Conservation (phyloP, 1,140 invertebrate species). For the Lucilia cuprina region DNA sequence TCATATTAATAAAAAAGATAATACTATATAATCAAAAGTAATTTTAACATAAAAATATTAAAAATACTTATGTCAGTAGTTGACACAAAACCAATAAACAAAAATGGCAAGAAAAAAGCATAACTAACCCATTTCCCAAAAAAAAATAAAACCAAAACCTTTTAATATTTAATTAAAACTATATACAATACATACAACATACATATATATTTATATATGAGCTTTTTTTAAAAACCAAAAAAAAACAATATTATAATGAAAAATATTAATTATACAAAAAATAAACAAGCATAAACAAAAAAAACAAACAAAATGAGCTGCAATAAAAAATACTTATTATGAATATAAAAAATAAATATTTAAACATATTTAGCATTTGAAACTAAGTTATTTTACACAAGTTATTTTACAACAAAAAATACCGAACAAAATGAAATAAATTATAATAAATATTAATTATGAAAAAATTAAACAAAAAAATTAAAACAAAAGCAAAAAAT, state of each 20-base stretch:
- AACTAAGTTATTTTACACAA: slow-evolving; percentile 29
- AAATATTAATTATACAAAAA: slow-evolving; percentile 18
- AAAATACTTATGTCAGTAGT: not conserved
- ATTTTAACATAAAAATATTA: slow-evolving; percentile 19
- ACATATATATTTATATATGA: slow-evolving; percentile 34
- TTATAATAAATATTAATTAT: not conserved
- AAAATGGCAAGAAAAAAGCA: slow-evolving; percentile 13
- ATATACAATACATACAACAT: not conserved
- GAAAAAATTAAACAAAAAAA: not conserved
- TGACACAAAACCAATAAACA: not conserved
- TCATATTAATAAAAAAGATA: slow-evolving; percentile 4
- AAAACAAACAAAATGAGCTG: not conserved
- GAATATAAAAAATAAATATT: slow-evolving; percentile 18
- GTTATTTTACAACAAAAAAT: slow-evolving; percentile 11
- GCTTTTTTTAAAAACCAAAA: slow-evolving; percentile 13
- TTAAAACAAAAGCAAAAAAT: not conserved
- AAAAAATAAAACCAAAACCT: not conserved
- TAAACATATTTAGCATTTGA: slow-evolving; percentile 24
- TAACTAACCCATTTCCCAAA: not conserved
- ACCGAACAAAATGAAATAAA: not conserved
- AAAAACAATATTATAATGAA: slow-evolving; percentile 4
- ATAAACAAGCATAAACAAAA: slow-evolving; percentile 3
- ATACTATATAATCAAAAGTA: slow-evolving; percentile 31
- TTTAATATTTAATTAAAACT: slow-evolving; percentile 4
- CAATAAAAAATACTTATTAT: slow-evolving; percentile 25